Conservation (phyloP, 2,113 vertebrate species). For the Psammodynastes pulverulentus region DNA sequence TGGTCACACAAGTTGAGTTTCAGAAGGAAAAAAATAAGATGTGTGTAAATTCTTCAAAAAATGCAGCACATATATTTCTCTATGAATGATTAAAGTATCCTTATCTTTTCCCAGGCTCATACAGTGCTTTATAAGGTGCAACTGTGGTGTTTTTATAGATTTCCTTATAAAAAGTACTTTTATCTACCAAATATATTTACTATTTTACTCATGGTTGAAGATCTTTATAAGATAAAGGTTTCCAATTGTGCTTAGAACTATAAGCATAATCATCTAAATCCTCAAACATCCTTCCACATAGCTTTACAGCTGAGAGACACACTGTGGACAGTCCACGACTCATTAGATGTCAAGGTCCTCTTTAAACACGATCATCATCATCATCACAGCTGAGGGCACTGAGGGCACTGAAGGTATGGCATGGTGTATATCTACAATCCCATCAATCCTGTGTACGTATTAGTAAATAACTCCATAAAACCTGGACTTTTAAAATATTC, state of each 20-base stretch:
- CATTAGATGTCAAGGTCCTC: too few species aligned
- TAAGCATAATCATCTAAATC: neutral
- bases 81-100: neutral
- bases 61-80: neutral
- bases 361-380: too few species aligned
- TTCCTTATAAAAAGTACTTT: neutral
- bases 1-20: neutral
- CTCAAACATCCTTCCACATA: neutral
- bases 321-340: too few species aligned
- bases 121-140: neutral
- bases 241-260: neutral
- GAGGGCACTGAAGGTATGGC: neutral
- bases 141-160: neutral
- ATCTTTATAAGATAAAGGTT: neutral
- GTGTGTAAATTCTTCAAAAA: neutral
- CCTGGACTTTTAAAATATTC: neutral
- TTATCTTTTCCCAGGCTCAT: neutral
- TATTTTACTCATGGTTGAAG: neutral
- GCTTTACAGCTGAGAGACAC: neutral
- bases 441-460: neutral
- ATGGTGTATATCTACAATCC: neutral
- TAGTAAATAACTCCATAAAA: neutral
- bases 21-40: neutral
- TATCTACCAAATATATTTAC: neutral
- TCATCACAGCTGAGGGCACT: neutral